These are phyloP conservation scores for Tachycineta bicolor DNA, from an alignment of 2,113 vertebrate genomes.

Conservation along the genomic window DNA sequence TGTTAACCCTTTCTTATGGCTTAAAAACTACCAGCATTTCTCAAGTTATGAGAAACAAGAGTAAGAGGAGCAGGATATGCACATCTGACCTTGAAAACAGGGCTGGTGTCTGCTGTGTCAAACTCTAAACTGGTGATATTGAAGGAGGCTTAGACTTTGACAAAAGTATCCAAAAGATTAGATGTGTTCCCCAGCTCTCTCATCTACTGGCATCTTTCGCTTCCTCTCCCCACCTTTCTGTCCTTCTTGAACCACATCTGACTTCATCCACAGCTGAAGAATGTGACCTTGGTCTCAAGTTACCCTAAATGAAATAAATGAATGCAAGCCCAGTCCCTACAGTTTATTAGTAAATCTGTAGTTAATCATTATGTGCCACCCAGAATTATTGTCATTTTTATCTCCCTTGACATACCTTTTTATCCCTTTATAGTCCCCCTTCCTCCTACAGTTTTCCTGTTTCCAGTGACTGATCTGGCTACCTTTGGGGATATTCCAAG, in stretches of 20 bases:
- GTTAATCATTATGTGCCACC: not conserved
- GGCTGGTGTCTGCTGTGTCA: not conserved
- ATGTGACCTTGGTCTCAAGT: not conserved
- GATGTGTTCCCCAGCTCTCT: not conserved
- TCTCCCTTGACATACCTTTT: not conserved
- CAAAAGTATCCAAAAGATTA: not conserved
- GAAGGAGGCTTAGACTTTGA: not conserved
- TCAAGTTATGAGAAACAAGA: not conserved
- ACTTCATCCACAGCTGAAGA: not conserved
- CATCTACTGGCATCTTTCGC: not conserved
- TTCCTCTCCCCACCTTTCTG: not conserved
- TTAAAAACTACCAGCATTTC: not conserved
- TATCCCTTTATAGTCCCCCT: not conserved
- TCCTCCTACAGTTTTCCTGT: not conserved
- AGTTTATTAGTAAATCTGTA: slow-evolving; percentile 11
- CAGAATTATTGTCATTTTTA: slow-evolving; percentile 13
- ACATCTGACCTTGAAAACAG: not conserved
- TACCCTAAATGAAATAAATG: not conserved
- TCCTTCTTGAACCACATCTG: not conserved
- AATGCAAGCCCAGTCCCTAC: not conserved
- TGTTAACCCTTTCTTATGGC: not conserved
- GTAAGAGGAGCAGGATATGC: not conserved
- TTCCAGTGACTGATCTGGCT: not conserved
- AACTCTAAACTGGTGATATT: not conserved
- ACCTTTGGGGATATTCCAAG: slow-evolving; percentile 17